These are phyloP conservation scores for Cochlearius cochlearius DNA, from an alignment of 2,113 vertebrate species.

Conservation along the genomic window DNA sequence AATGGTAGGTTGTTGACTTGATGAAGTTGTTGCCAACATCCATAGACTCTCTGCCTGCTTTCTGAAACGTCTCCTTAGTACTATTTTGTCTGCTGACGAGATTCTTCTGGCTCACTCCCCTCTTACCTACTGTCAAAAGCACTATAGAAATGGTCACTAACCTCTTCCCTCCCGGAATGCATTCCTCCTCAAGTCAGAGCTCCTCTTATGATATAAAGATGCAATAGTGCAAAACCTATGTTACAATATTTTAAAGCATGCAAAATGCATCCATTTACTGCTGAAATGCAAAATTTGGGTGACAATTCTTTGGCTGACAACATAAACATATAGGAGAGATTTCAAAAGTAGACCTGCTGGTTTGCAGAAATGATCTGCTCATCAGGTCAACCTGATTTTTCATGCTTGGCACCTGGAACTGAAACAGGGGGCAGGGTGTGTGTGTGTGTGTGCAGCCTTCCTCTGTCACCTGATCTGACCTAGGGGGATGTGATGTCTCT, in stretches of 20 bases:
- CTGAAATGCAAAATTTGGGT: neutral
- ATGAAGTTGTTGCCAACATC: neutral
- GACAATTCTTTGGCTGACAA: neutral
- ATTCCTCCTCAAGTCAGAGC: neutral
- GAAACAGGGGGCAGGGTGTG: neutral
- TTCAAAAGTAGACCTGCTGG: neutral
- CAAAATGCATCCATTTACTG: neutral
- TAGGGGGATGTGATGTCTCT: neutral
- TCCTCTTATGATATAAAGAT: neutral
- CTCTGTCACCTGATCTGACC: neutral
- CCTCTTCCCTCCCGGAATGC: neutral
- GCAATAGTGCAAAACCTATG: fast-evolving
- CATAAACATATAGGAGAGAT: neutral
- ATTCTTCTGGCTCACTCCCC: neutral
- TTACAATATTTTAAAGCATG: neutral
- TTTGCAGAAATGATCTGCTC: neutral
- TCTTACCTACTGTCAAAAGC: neutral
- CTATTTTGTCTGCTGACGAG: neutral
- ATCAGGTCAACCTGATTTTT: neutral
- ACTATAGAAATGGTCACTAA: neutral
- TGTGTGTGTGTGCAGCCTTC: neutral
- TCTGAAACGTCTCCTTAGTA: neutral
- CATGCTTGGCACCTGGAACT: neutral
- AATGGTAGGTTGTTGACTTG: neutral
- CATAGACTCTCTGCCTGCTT: neutral